Conservation (phyloP, 2,113 vertebrate species). For the Chamaea fasciata region DNA sequence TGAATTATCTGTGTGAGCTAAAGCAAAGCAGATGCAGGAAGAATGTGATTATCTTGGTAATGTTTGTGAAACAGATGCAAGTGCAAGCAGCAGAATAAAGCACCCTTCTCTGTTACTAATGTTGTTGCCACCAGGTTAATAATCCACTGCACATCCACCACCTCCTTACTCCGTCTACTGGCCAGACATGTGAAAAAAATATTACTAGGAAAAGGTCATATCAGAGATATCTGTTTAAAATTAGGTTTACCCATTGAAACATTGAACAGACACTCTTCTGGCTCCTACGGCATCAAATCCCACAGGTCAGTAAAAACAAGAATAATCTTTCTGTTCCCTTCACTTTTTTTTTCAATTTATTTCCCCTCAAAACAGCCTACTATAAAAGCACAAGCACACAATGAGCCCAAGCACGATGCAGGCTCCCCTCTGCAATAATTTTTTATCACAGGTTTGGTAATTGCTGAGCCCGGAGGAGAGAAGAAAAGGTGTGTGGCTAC, state of each 20-base stretch:
- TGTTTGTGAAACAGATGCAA: slow-evolving; percentile 49
- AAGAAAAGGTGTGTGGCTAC: neutral
- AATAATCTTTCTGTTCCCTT: neutral
- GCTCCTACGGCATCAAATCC: neutral
- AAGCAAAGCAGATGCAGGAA: slow-evolving; percentile 64
- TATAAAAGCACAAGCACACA: neutral
- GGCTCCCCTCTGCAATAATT: neutral
- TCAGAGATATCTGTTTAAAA: neutral
- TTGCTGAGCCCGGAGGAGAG: neutral
- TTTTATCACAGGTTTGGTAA: neutral
- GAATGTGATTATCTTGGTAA: slow-evolving; percentile 63
- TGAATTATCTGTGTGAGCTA: slow-evolving; percentile 62
- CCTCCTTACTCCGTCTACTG: neutral
- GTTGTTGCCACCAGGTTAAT: slow-evolving; percentile 34
- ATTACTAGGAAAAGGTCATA: neutral
- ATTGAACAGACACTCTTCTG: neutral
- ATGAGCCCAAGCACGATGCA: neutral
- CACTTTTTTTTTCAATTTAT: neutral
- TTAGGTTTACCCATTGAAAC: neutral
- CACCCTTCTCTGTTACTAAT: slow-evolving; percentile 28
- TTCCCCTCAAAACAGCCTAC: neutral
- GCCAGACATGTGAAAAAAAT: neutral
- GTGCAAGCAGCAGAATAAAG: slow-evolving; percentile 10
- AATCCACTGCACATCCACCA: neutral
- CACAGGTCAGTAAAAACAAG: neutral